A percentile compares a stretch with the other conserved stretches of the same genome.
Evolutionary conservation across 2,888 invertebrate species (phyloP).

Genomic region (Cerastis leucographa): DNA sequence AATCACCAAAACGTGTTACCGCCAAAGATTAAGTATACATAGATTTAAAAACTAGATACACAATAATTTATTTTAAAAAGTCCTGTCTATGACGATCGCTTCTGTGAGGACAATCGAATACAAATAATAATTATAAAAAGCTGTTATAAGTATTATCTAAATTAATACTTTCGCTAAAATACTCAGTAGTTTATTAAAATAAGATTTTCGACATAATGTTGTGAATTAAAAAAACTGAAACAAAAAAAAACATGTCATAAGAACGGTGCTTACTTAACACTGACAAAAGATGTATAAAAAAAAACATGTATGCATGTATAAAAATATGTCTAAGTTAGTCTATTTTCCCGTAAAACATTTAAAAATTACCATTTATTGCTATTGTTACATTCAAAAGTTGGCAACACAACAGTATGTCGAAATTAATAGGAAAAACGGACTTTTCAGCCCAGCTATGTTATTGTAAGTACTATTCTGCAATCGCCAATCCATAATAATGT

Average conservation of each 20-base stretch:
- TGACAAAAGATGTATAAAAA: not conserved
- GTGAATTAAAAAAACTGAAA: constrained; percentile 15
- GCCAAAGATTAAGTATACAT: constrained; percentile 71
- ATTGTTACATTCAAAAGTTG: constrained; percentile 29
- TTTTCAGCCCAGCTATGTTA: constrained; percentile 40
- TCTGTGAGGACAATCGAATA: constrained; percentile 52
- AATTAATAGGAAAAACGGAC: constrained; percentile 43
- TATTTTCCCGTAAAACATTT: constrained; percentile 41
- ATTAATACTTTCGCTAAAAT: constrained; percentile 84
- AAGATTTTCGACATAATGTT: constrained; percentile 68
- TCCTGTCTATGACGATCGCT: constrained; percentile 62
- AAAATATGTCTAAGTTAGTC: constrained; percentile 53
- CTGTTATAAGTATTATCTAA: constrained; percentile 75
- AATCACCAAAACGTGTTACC: constrained; percentile 56
- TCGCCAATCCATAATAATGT: constrained; percentile 64
- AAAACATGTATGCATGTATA: constrained; percentile 34
- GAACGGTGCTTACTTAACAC: not conserved
- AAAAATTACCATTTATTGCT: constrained; percentile 43
- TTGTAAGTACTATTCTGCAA: constrained; percentile 68
- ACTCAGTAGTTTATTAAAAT: constrained; percentile 71
- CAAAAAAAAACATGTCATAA: not conserved
- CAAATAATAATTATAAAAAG: constrained; percentile 73
- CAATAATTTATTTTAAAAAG: constrained; percentile 72
- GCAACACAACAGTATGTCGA: constrained; percentile 62
- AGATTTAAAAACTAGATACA: constrained; percentile 72